Percentiles rank a stretch among this genome's conserved stretches.
Conservation (phyloP, 2,797 vertebrate genomes). For the Danio aesculapii region DNA sequence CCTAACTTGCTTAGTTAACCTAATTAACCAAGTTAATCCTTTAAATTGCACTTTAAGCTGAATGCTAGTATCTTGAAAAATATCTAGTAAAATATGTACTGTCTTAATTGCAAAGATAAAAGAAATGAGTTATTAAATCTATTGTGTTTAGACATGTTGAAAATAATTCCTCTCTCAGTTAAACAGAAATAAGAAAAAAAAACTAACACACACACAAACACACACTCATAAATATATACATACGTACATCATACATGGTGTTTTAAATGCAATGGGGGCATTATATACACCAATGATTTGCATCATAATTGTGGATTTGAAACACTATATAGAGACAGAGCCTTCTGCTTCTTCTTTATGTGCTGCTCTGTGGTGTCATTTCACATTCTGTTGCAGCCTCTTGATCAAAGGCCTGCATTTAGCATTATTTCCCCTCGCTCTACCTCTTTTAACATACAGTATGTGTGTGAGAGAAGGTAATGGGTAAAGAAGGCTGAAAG, state of each 20-base stretch:
- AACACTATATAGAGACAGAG: conserved; percentile 31
- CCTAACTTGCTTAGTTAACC: no score
- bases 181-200: no score
- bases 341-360: neutral
- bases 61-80: no score
- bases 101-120: no score
- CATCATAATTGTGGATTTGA: conserved; percentile 49
- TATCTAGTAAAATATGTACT: no score
- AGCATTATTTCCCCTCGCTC: conserved; percentile 18
- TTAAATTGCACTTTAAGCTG: no score
- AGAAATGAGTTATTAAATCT: no score
- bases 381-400: conserved; percentile 47
- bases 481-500: conserved; percentile 7
- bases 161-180: no score
- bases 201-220: neutral
- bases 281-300: conserved; percentile 33
- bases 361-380: conserved; percentile 27
- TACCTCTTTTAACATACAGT: conserved; percentile 4
- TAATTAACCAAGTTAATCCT: no score
- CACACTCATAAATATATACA: no score
- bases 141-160: no score
- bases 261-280: neutral
- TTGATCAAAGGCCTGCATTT: conserved; percentile 57
- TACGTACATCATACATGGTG: neutral
- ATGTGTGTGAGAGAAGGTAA: conserved; percentile 13